These are phyloP conservation scores for Ptychobarbus kaznakovi DNA, from an alignment of 2,797 vertebrate genomes.

Conservation along the genomic window DNA sequence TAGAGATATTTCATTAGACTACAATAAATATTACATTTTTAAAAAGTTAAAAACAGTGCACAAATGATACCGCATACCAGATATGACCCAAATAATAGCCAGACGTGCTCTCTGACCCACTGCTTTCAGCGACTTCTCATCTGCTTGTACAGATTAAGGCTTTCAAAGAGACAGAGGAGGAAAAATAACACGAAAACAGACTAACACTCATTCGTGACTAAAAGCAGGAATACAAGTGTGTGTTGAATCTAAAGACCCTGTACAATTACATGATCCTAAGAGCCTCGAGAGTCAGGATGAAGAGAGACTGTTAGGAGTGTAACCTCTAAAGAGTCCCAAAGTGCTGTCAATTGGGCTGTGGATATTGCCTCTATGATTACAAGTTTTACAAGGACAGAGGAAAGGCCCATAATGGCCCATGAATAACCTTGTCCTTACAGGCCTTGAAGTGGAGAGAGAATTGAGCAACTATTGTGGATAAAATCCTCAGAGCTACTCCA, in stretches of 20 bases:
- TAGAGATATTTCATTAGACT: background rate
- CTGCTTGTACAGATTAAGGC: background rate
- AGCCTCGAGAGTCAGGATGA: constrained; percentile 20
- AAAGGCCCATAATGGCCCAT: constrained; percentile 46
- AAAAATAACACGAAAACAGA: background rate
- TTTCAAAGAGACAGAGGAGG: constrained; percentile 23
- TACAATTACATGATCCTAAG: constrained; percentile 31
- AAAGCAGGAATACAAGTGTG: constrained; percentile 1
- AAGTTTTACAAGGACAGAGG: constrained; percentile 45
- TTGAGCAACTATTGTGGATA: constrained; percentile 19
- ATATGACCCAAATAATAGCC: background rate
- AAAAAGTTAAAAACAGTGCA: background rate
- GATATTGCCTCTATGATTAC: constrained; percentile 45
- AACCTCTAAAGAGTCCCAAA: constrained; percentile 42
- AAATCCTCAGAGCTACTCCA: constrained; percentile 38
- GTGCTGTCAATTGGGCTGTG: constrained; percentile 43
- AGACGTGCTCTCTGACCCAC: background rate
- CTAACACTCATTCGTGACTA: background rate
- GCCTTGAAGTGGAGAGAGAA: constrained; percentile 10
- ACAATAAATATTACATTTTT: background rate
- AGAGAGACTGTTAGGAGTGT: constrained; percentile 19
- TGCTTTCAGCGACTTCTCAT: constrained; percentile 10
- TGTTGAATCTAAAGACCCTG: constrained; percentile 7
- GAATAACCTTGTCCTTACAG: constrained; percentile 22
- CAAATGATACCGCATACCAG: background rate